Percentiles rank a stretch among this genome's conserved stretches.
phyloP scores from a whole-genome alignment of 2,797 vertebrate species.

The Miichthys miiuy region DNA sequence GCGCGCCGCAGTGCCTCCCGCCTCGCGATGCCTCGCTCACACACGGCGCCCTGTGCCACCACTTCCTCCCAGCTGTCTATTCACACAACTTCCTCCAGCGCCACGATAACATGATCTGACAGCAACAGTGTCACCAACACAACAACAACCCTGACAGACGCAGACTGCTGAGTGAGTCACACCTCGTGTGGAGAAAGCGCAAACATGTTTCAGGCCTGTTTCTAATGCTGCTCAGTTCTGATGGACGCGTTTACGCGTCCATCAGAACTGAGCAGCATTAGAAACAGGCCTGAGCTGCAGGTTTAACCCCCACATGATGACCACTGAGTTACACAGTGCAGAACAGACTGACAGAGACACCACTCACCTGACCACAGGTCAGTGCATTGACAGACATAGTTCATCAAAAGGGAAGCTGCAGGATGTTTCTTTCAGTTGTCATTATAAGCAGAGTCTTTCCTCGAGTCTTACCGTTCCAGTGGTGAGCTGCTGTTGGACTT shows the following conservation, averaged over 20 bases:
- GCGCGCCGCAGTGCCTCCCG: constrained; percentile 26
- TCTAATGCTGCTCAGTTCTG: too few species aligned
- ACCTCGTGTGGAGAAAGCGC: background rate
- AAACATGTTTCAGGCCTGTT: too few species aligned
- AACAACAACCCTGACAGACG: constrained; percentile 3
- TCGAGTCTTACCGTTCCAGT: constrained; percentile 91
- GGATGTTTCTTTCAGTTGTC: too few species aligned
- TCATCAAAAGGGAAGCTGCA: too few species aligned
- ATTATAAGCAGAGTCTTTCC: background rate
- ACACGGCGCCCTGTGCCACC: constrained; percentile 62
- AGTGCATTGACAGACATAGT: too few species aligned
- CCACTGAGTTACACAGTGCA: too few species aligned
- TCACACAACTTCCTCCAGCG: constrained; percentile 74
- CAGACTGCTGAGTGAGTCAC: background rate
- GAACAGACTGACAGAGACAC: too few species aligned
- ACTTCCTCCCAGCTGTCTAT: constrained; percentile 79
- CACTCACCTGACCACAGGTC: too few species aligned
- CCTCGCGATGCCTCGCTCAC: constrained; percentile 50
- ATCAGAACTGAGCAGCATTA: background rate
- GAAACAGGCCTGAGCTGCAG: too few species aligned
- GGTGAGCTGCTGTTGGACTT: constrained; percentile 77
- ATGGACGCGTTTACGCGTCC: too few species aligned
- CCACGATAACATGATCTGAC: constrained; percentile 54
- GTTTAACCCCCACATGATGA: too few species aligned
- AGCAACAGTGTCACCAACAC: constrained; percentile 55